These are phyloP conservation scores for Phylloscopus whistleri DNA, from an alignment of 2,113 vertebrate species.

Conservation along the genomic window DNA sequence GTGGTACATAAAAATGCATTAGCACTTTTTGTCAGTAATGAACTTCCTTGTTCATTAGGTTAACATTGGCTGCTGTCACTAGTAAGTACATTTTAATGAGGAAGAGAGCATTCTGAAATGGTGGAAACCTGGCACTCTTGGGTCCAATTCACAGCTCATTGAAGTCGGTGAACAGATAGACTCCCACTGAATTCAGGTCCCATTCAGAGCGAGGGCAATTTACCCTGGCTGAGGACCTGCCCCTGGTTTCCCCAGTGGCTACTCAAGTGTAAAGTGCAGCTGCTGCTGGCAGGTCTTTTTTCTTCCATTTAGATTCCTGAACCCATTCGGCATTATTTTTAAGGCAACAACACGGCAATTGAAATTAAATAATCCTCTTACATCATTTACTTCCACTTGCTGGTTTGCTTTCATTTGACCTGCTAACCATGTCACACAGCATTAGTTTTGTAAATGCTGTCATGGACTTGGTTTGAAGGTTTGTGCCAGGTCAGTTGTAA, in stretches of 20 bases:
- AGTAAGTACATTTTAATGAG: conserved; percentile 54
- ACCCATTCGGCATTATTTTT: conserved; percentile 9
- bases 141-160: conserved; percentile 37
- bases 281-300: conserved; percentile 25
- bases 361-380: conserved; percentile 52
- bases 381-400: conserved; percentile 48
- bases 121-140: conserved; percentile 32
- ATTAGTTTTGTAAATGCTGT: conserved; percentile 52
- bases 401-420: conserved; percentile 59
- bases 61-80: conserved; percentile 43
- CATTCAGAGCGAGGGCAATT: conserved; percentile 36
- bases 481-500: conserved; percentile 45
- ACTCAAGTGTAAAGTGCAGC: conserved; percentile 49
- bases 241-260: neutral
- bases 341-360: conserved; percentile 22
- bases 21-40: conserved; percentile 37
- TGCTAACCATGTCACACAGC: conserved; percentile 32
- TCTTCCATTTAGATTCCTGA: conserved; percentile 8
- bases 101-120: conserved; percentile 26
- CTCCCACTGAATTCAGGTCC: conserved; percentile 35
- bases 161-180: conserved; percentile 11
- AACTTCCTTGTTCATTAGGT: conserved; percentile 41
- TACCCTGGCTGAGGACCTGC: conserved; percentile 34
- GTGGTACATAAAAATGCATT: conserved; percentile 6
- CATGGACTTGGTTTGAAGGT: conserved; percentile 6